These are phyloP conservation scores for Boloria selene DNA, from an alignment of 2,888 invertebrate species.

Conservation along the genomic window DNA sequence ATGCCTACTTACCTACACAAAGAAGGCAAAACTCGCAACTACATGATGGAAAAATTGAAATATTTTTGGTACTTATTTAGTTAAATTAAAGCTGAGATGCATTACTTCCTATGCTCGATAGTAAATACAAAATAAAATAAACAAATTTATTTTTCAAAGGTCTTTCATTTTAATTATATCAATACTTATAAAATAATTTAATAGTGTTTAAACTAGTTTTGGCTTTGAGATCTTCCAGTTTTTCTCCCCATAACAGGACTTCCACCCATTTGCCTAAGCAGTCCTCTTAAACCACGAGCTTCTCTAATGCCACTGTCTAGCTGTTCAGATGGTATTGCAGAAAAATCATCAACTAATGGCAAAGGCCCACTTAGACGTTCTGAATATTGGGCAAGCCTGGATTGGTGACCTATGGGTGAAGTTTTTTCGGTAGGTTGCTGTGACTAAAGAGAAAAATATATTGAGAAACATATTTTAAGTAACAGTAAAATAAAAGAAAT, in stretches of 20 bases:
- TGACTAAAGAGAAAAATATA: slow-evolving; percentile 29
- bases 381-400: slow-evolving; percentile 84
- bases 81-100: too few relatives aligned
- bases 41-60: too few relatives aligned
- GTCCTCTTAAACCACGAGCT: slow-evolving; percentile 88
- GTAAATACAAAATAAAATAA: too few relatives aligned
- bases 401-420: slow-evolving; percentile 83
- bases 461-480: slow-evolving; percentile 5
- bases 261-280: slow-evolving; percentile 92
- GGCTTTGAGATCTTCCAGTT: slow-evolving; percentile 76
- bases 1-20: too few relatives aligned
- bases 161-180: neutral
- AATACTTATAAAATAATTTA: slow-evolving; percentile 1
- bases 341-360: slow-evolving; percentile 95
- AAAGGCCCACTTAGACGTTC: slow-evolving; percentile 83
- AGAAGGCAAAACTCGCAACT: too few relatives aligned
- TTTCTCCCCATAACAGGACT: slow-evolving; percentile 91
- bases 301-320: slow-evolving; percentile 84
- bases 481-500: neutral
- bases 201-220: slow-evolving; percentile 58
- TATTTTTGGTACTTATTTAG: too few relatives aligned
- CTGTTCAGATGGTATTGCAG: slow-evolving; percentile 91
- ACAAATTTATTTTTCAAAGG: too few relatives aligned
- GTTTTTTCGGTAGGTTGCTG: slow-evolving; percentile 59
- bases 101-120: too few relatives aligned